Conservation (phyloP, 1,140 invertebrate genomes). For the fruit fly (Drosophila melanogaster) region Release_6_plus_ISO1_MT NT_037436.4:22050001-22050500, state of each 20-base stretch:
- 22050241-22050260: constrained; percentile 79
- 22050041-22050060: constrained; percentile 41
- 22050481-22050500: constrained; percentile 46
- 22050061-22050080: constrained; percentile 43
- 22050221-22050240: constrained; percentile 74
- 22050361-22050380: constrained; percentile 55
- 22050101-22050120: constrained; percentile 26
- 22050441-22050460: constrained; percentile 26
- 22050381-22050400: constrained; percentile 13
- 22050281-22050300: constrained; percentile 2
- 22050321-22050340: constrained; percentile 20
- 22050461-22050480: constrained; percentile 10
- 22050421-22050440: constrained; percentile 1
- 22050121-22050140: constrained; percentile 19
- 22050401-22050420: constrained; percentile 14
- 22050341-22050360: constrained; percentile 58
- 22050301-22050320: constrained; percentile 30
- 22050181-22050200: constrained; percentile 65
- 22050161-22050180: constrained; percentile 8
- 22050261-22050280: constrained; percentile 10
- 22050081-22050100: constrained; percentile 47
- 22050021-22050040: constrained; percentile 23
- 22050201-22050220: constrained; percentile 67
- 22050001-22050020: constrained; percentile 56
- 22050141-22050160: not conserved